These are phyloP conservation scores for Oegoconia quadripuncta DNA, from an alignment of 2,888 invertebrate genomes.

Conservation along the genomic window DNA sequence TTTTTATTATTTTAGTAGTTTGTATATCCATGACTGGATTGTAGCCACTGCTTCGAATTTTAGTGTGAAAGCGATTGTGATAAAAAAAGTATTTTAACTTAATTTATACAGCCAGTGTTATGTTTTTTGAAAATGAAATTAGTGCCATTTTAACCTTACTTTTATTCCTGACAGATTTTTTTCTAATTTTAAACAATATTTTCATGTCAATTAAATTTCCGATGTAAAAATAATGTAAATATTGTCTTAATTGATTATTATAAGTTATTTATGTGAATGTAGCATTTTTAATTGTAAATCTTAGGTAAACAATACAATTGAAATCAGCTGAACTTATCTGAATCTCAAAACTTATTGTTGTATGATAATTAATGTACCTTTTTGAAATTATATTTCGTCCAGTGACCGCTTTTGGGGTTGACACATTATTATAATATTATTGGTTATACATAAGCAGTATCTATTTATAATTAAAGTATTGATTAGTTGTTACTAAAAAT, in stretches of 20 bases:
- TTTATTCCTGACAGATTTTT: slow-evolving; percentile 57
- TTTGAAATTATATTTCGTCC: slow-evolving; percentile 71
- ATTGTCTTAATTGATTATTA: slow-evolving; percentile 48
- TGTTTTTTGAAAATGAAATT: slow-evolving; percentile 33
- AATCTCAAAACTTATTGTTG: slow-evolving; percentile 70
- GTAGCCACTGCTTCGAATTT: slow-evolving; percentile 55
- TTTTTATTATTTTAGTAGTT: slow-evolving; percentile 50
- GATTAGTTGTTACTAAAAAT: slow-evolving; percentile 79
- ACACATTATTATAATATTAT: slow-evolving; percentile 57
- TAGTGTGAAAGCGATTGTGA: slow-evolving; percentile 63
- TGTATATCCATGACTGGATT: slow-evolving; percentile 60
- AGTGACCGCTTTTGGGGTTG: slow-evolving; percentile 59
- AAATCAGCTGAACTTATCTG: slow-evolving; percentile 75
- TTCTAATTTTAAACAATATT: slow-evolving; percentile 34
- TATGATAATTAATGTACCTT: slow-evolving; percentile 58
- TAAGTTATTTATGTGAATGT: slow-evolving; percentile 77
- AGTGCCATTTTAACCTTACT: slow-evolving; percentile 55
- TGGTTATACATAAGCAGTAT: slow-evolving; percentile 72
- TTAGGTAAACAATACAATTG: slow-evolving; percentile 55
- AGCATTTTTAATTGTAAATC: slow-evolving; percentile 60
- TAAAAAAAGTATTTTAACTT: slow-evolving; percentile 68
- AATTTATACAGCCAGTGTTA: slow-evolving; percentile 46
- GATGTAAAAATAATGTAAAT: slow-evolving; percentile 54
- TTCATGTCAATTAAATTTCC: slow-evolving; percentile 36
- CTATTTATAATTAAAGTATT: slow-evolving; percentile 76